phyloP scores from a whole-genome alignment of 2,888 invertebrate genomes.

The Marronus borbonicus region DNA sequence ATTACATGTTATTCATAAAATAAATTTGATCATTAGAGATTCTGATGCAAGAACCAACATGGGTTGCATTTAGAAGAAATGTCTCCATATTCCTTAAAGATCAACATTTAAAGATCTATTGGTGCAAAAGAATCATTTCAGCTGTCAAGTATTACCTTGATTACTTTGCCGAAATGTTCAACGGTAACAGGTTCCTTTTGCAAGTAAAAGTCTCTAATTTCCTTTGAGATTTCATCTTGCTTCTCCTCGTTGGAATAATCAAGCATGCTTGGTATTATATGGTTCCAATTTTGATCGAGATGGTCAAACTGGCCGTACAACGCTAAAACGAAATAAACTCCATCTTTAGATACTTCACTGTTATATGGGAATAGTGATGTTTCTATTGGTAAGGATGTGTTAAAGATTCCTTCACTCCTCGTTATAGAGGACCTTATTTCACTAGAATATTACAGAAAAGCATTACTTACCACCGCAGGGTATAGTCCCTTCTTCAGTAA shows the following conservation, averaged over 20 bases:
- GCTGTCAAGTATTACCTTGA: conserved; percentile 56
- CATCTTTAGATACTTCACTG: too few relatives aligned
- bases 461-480: conserved; percentile 76
- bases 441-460: conserved; percentile 9
- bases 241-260: conserved; percentile 58
- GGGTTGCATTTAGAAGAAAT: background rate
- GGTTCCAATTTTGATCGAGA: conserved; percentile 62
- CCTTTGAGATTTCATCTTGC: conserved; percentile 56
- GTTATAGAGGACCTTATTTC: background rate
- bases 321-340: conserved; percentile 54
- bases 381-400: too few relatives aligned
- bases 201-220: conserved; percentile 62
- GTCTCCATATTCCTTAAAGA: background rate
- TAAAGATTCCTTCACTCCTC: too few relatives aligned
- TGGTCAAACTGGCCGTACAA: conserved; percentile 66
- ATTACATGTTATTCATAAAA: background rate
- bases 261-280: conserved; percentile 61
- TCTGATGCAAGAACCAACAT: background rate
- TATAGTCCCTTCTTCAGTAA: conserved; percentile 82
- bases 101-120: background rate
- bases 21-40: background rate
- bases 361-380: too few relatives aligned
- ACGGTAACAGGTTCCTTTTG: conserved; percentile 57
- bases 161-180: conserved; percentile 59
- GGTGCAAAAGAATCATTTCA: background rate